Conservation (phyloP, 2,797 vertebrate genomes). For the Fratercula arctica region DNA sequence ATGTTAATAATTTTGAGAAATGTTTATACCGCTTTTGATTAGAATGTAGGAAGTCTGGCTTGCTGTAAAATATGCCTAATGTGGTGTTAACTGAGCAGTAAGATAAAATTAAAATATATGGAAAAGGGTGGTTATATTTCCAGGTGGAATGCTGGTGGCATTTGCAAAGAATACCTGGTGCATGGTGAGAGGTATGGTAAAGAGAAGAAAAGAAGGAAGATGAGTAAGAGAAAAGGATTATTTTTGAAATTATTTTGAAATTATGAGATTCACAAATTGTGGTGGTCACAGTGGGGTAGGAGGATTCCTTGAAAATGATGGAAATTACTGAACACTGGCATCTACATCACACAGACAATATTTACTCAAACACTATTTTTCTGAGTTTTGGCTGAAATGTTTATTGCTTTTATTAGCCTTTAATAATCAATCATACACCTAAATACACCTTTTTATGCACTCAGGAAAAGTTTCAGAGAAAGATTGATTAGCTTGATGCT, state of each 20-base stretch:
- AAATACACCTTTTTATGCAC: neutral
- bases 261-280: constrained; percentile 26
- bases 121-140: neutral
- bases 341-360: neutral
- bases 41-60: neutral
- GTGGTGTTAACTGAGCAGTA: constrained; percentile 19
- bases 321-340: neutral
- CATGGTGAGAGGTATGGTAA: neutral
- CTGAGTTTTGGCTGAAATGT: neutral
- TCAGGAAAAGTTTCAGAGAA: neutral
- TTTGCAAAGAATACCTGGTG: neutral
- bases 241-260: neutral
- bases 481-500: neutral
- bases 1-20: constrained; percentile 6
- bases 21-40: constrained; percentile 46
- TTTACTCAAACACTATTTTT: neutral
- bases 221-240: neutral
- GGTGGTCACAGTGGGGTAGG: neutral
- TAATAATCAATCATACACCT: neutral
- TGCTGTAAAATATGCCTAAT: constrained; percentile 10
- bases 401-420: neutral
- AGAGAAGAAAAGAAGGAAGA: neutral
- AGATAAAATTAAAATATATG: constrained; percentile 8
- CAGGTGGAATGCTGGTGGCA: neutral
- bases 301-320: neutral